Evolutionary conservation across 2,888 invertebrate species (phyloP).

Genomic region (Sturmia bella): DNA sequence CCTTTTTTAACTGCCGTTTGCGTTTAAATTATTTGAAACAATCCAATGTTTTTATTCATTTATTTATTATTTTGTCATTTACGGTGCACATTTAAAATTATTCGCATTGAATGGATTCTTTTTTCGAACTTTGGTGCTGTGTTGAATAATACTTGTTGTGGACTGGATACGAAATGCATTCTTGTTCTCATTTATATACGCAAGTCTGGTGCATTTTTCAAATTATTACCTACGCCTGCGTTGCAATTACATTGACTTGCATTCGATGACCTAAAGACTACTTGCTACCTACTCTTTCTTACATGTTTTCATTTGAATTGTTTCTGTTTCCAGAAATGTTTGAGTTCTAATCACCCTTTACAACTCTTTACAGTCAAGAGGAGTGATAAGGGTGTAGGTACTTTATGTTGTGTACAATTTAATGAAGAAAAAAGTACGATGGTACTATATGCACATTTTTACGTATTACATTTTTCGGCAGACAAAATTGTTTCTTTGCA

Average conservation of each 20-base stretch:
- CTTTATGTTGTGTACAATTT: too few relatives aligned
- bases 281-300: slow-evolving; percentile 67
- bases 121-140: slow-evolving; percentile 43
- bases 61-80: slow-evolving; percentile 1
- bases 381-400: too few relatives aligned
- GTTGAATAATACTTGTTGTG: slow-evolving; percentile 70
- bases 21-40: background rate
- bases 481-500: too few relatives aligned
- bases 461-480: too few relatives aligned
- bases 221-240: slow-evolving; percentile 63
- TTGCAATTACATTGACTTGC: slow-evolving; percentile 71
- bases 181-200: slow-evolving; percentile 74
- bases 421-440: too few relatives aligned
- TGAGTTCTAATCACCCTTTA: slow-evolving; percentile 29
- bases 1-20: too few relatives aligned
- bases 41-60: background rate
- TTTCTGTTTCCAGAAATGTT: too few relatives aligned
- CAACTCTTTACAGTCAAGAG: slow-evolving; percentile 63
- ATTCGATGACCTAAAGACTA: slow-evolving; percentile 46
- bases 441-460: too few relatives aligned
- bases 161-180: slow-evolving; percentile 75
- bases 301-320: background rate
- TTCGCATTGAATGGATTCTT: background rate
- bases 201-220: slow-evolving; percentile 51
- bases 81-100: slow-evolving; percentile 15